Percentiles rank a stretch among this genome's conserved stretches.
These are phyloP conservation scores for Scalopus aquaticus DNA, from an alignment of 2,113 vertebrate genomes.

Conservation along the genomic window DNA sequence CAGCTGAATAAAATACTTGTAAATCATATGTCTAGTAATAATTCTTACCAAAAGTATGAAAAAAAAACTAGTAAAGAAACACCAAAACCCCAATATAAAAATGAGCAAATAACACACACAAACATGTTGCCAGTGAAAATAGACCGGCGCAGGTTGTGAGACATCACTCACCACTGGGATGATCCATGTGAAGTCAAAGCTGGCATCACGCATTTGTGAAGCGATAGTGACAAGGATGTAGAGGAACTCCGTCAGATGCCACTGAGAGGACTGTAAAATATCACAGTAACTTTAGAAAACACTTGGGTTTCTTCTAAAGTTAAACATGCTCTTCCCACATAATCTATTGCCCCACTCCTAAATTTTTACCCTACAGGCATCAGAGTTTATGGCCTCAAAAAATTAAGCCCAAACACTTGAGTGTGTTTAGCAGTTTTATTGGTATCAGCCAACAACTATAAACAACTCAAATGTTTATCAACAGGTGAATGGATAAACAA, in stretches of 20 bases:
- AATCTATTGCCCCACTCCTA: too few relatives aligned
- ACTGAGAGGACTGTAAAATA: too few relatives aligned
- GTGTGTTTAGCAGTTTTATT: too few relatives aligned
- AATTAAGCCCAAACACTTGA: background rate
- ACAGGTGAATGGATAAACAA: too few relatives aligned
- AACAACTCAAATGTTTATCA: fast-evolving
- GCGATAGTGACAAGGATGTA: too few relatives aligned
- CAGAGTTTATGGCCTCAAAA: fast-evolving
- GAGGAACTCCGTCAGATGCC: fast-evolving
- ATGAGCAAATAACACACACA: background rate
- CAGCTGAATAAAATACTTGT: background rate
- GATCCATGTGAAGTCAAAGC: background rate
- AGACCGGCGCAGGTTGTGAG: background rate
- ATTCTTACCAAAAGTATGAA: background rate
- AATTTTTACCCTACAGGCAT: background rate
- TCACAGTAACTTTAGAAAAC: background rate
- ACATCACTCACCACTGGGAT: fast-evolving
- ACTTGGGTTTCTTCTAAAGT: background rate
- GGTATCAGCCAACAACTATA: fast-evolving
- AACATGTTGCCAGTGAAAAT: background rate
- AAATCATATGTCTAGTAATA: background rate
- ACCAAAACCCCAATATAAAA: background rate
- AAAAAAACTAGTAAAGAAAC: background rate
- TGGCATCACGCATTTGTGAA: fast-evolving
- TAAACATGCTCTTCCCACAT: fast-evolving